Percentiles rank a stretch among this genome's conserved stretches.
These are phyloP conservation scores for Bhutanitis thaidina DNA, from an alignment of 2,888 invertebrate species.

Conservation along the genomic window DNA sequence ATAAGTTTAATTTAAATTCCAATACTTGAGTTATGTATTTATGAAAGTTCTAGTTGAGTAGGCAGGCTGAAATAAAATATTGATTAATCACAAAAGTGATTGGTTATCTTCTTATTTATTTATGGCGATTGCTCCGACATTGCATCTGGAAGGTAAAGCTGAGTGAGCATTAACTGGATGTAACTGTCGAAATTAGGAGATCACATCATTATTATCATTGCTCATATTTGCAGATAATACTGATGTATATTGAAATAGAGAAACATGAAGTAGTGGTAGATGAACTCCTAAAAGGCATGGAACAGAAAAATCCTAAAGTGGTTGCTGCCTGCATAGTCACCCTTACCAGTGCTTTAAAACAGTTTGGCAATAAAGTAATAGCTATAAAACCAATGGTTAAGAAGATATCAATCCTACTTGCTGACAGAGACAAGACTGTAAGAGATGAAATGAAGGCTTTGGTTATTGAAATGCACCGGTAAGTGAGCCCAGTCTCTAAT, in stretches of 20 bases:
- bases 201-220: background rate
- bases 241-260: constrained; percentile 98
- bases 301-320: constrained; percentile 97
- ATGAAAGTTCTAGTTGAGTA: too few relatives aligned
- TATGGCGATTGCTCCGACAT: too few relatives aligned
- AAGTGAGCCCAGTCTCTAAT: constrained; percentile 30
- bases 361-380: constrained; percentile 96
- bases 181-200: background rate
- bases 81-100: too few relatives aligned
- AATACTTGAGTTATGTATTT: too few relatives aligned
- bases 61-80: too few relatives aligned
- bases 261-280: constrained; percentile 94
- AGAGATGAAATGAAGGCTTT: constrained; percentile 95
- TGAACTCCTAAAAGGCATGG: constrained; percentile 95
- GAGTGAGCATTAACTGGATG: too few relatives aligned
- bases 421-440: constrained; percentile 95
- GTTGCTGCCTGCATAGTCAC: constrained; percentile 90
- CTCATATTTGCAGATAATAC: constrained; percentile 83
- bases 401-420: constrained; percentile 89
- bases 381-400: constrained; percentile 93
- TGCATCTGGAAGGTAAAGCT: too few relatives aligned
- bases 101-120: too few relatives aligned
- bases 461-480: constrained; percentile 94
- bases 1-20: too few relatives aligned
- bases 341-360: constrained; percentile 87